These are phyloP conservation scores for Tubulanus polymorphus DNA, from an alignment of 2,888 invertebrate genomes.

Conservation along the genomic window DNA sequence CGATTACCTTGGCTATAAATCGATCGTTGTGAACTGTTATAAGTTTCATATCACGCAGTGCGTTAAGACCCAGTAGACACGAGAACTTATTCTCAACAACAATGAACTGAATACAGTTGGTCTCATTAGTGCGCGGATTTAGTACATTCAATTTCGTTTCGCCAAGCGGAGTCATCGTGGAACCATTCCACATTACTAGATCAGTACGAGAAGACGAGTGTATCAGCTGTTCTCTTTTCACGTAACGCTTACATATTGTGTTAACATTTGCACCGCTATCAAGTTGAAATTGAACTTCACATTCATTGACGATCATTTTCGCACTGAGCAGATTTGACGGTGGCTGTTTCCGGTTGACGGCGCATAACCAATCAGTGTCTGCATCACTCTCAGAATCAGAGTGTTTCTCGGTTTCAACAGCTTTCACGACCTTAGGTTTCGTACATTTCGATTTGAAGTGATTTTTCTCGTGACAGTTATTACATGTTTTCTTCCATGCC, in stretches of 20 bases:
- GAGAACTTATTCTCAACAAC: neutral
- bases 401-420: neutral
- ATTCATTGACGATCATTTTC: neutral
- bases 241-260: constrained; percentile 8
- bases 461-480: constrained; percentile 7
- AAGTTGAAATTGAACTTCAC: constrained; percentile 5
- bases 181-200: constrained; percentile 7
- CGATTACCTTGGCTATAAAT: neutral
- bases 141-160: neutral
- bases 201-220: too few relatives aligned
- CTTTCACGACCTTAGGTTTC: neutral
- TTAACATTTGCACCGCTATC: constrained; percentile 12
- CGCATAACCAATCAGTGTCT: neutral
- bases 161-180: constrained; percentile 3
- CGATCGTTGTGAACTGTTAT: neutral
- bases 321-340: neutral
- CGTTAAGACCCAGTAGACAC: neutral
- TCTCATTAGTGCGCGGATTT: neutral
- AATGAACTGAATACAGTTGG: neutral
- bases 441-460: constrained; percentile 9
- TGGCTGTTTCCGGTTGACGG: neutral
- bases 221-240: too few relatives aligned
- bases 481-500: constrained; percentile 7
- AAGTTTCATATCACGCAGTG: neutral
- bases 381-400: too few relatives aligned